Conservation (phyloP, 2,113 vertebrate species). For the Aviceda subcristata region DNA sequence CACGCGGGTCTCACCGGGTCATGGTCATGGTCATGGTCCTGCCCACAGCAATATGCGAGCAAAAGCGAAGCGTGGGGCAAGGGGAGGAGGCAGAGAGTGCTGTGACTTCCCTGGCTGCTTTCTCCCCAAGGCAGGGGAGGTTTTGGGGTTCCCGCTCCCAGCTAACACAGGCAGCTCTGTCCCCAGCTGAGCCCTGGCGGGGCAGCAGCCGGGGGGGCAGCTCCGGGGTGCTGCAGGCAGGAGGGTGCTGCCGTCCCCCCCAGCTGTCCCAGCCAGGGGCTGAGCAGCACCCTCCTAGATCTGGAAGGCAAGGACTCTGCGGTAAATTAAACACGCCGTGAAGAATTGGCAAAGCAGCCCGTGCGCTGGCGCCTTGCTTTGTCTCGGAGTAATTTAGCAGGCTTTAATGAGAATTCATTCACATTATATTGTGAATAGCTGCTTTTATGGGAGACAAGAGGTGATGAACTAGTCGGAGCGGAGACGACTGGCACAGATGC, state of each 20-base stretch:
- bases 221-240: background rate
- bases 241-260: background rate
- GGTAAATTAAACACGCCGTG: background rate
- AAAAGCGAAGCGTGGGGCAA: background rate
- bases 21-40: rapidly evolving
- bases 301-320: background rate
- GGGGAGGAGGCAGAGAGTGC: background rate
- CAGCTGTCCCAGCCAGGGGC: background rate
- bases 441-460: conserved; percentile 4
- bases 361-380: background rate
- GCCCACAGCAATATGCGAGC: rapidly evolving
- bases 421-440: background rate
- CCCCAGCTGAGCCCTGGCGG: background rate
- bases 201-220: background rate
- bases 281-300: background rate
- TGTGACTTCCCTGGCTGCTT: too few relatives aligned
- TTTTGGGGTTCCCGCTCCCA: background rate
- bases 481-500: background rate
- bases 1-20: rapidly evolving
- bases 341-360: background rate
- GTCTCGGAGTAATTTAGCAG: conserved; percentile 32
- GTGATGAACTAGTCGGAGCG: background rate
- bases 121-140: background rate
- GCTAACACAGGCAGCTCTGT: rapidly evolving
- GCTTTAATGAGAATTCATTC: conserved; percentile 34